These are phyloP conservation scores for Melieria omissa DNA, from an alignment of 2,888 invertebrate species.

Conservation along the genomic window DNA sequence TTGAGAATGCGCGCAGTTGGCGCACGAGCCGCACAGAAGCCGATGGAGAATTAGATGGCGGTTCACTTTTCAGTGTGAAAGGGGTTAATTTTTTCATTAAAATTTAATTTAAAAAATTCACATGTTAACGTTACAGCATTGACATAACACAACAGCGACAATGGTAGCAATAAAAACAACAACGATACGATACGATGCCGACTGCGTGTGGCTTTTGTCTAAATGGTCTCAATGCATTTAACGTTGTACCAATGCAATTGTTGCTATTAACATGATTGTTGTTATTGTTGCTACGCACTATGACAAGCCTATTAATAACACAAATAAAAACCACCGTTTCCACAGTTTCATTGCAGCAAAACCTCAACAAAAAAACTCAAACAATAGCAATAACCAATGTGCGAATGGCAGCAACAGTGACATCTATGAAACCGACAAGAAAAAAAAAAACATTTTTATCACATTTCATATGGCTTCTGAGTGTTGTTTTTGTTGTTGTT, in stretches of 20 bases:
- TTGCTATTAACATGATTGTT: slow-evolving; percentile 17
- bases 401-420: too few species aligned
- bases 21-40: background rate
- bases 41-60: background rate
- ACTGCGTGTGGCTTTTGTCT: slow-evolving; percentile 33
- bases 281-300: background rate
- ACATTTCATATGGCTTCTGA: background rate
- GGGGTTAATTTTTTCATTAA: slow-evolving; percentile 14
- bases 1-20: background rate
- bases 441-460: too few species aligned
- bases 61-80: background rate
- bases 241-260: slow-evolving; percentile 2
- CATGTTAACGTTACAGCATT: background rate
- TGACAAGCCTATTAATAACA: too few species aligned
- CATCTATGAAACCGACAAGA: too few species aligned
- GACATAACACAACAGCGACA: background rate
- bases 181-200: too few species aligned
- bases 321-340: too few species aligned
- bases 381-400: too few species aligned
- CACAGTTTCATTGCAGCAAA: too few species aligned
- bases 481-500: background rate
- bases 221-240: slow-evolving; percentile 35
- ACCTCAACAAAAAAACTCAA: too few species aligned
- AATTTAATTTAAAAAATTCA: background rate
- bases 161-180: background rate